A percentile compares a stretch with the other conserved stretches of the same genome.
phyloP scores from a whole-genome alignment of 37 sponge, comb jelly and placozoan species.

The Halichondria panicea region DNA sequence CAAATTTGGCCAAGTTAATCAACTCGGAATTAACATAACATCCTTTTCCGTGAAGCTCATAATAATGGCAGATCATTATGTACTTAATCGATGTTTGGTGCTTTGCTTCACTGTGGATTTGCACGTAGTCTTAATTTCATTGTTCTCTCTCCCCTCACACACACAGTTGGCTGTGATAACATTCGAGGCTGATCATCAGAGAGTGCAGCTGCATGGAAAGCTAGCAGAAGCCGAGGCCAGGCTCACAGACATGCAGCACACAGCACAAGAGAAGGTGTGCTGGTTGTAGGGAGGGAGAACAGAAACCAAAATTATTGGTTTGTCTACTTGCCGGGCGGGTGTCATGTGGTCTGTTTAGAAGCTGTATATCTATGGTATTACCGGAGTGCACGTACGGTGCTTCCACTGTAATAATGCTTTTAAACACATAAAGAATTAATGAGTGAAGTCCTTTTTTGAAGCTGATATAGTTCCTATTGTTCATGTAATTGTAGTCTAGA shows the following conservation, averaged over 20 bases:
- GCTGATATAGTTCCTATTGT: too few relatives aligned
- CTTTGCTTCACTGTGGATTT: too few relatives aligned
- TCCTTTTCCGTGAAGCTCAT: too few relatives aligned
- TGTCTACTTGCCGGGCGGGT: not conserved
- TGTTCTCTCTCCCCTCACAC: not conserved
- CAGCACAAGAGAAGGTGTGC: slow-evolving; percentile 39
- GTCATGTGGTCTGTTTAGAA: not conserved
- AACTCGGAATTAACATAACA: too few relatives aligned
- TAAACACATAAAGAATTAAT: slow-evolving; percentile 12
- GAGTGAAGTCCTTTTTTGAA: not conserved
- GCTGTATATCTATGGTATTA: not conserved
- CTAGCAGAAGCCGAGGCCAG: slow-evolving; percentile 55
- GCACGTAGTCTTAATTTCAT: too few relatives aligned
- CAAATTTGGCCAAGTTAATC: too few relatives aligned
- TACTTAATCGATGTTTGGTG: too few relatives aligned
- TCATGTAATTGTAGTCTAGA: too few relatives aligned
- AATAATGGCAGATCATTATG: too few relatives aligned
- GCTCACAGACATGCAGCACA: slow-evolving; percentile 11
- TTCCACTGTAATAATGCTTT: not conserved
- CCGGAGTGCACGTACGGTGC: not conserved
- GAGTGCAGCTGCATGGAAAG: slow-evolving; percentile 41
- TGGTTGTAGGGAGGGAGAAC: not conserved
- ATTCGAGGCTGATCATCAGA: slow-evolving; percentile 28
- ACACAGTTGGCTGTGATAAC: slow-evolving; percentile 38
- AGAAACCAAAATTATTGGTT: not conserved